Percentiles rank a stretch among this genome's conserved stretches.
Conservation (phyloP, 1,140 invertebrate species). For the Liolophura sinensis region DNA sequence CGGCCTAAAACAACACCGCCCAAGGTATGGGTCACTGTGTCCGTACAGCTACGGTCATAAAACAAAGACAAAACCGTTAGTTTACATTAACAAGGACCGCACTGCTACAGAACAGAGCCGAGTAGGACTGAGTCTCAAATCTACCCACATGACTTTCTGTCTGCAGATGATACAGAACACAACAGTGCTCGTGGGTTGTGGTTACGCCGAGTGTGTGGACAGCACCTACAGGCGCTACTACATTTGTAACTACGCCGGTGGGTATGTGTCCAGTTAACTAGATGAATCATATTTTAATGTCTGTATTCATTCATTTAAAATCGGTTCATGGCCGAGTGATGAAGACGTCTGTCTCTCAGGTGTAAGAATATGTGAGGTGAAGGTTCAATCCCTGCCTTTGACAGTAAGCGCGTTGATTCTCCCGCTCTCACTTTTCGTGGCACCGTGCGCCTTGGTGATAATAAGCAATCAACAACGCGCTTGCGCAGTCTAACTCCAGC, state of each 20-base stretch:
- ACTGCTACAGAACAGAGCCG: conserved; percentile 40
- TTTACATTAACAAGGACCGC: conserved; percentile 33
- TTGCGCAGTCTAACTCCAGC: too few relatives aligned
- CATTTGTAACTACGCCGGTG: conserved; percentile 44
- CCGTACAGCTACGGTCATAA: too few relatives aligned
- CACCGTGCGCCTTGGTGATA: too few relatives aligned
- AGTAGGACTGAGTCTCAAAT: not conserved
- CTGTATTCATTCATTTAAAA: not conserved
- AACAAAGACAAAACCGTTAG: too few relatives aligned
- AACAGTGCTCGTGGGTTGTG: conserved; percentile 39
- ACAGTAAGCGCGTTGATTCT: too few relatives aligned
- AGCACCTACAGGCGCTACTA: conserved; percentile 33
- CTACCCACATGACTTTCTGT: not conserved
- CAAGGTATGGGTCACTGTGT: too few relatives aligned
- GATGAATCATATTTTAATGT: not conserved
- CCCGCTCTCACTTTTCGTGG: too few relatives aligned
- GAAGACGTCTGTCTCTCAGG: not conserved
- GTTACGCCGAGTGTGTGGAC: conserved; percentile 34
- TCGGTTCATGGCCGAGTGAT: not conserved
- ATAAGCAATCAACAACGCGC: too few relatives aligned
- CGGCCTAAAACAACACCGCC: too few relatives aligned
- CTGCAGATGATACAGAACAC: conserved; percentile 41
- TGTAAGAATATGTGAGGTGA: too few relatives aligned
- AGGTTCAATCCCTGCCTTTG: too few relatives aligned
- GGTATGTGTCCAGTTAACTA: conserved; percentile 21